Evolutionary conservation across 1,140 invertebrate species (phyloP), one percentile per base, ranked within the genome.

Genomic region (Plutomurus gul): DNA sequence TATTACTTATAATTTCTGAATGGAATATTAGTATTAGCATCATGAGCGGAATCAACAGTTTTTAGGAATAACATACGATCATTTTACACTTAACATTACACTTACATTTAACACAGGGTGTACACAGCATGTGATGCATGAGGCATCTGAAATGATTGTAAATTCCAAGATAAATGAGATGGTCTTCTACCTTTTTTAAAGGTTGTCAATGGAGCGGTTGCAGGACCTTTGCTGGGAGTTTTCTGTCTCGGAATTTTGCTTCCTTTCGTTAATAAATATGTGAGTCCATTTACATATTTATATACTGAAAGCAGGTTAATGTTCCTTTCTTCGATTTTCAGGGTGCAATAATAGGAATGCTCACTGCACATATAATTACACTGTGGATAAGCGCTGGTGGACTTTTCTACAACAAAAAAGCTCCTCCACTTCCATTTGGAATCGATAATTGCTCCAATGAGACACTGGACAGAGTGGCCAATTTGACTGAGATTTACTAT

Each of bases 281-380:
- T 82, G 13, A 11, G 11, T 30, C 1, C 22, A 30, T 2, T 3
- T 49, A n/a, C 46, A 18, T n/a, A 49, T 25, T 25, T 60, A n/a
- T 10, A 22, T 27, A 10, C 22, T 25, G 22, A 60, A 60, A 65
- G 8, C 13, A 65, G 16, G 27, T 36, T 16, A 30, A 65, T 25
- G 25, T 16, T 10, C n/a, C n/a, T n/a, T n/a, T n/a, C n/a, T n/a
- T n/a, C n/a, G n/a, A 3, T 49, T 65, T 65, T 30, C 16, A 82
- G 79, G 82, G 82, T 16, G 82, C 82, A 11, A 82, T 82, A 8
- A 37, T 82, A 16, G 82, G 82, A 13, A 83, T 83, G 81, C 56
- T 83, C 3, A n/a, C 51, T 0, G 82, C 43, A 3, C 82, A 84
- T 33, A n/a, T 37, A 13, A 20, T 81, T 13, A 82, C 82, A 60